A percentile compares a stretch with the other conserved stretches of the same genome.
Evolutionary conservation across 2,888 invertebrate genomes (phyloP).

Genomic region (Charanyca ferruginea): DNA sequence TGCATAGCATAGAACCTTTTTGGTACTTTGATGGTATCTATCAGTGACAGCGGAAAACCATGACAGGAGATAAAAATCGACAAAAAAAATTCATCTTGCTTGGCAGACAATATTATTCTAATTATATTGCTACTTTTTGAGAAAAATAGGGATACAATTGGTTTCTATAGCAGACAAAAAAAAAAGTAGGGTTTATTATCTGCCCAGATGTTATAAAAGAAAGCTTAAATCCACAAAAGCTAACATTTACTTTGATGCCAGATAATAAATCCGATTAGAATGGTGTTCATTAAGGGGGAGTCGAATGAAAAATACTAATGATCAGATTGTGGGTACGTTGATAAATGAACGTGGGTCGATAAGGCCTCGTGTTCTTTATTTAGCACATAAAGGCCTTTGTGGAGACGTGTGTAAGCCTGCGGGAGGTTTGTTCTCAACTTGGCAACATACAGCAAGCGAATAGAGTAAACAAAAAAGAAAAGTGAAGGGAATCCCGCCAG

Average conservation of each 20-base stretch:
- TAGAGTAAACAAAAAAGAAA: constrained; percentile 33
- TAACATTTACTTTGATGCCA: constrained; percentile 42
- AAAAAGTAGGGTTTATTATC: constrained; percentile 11
- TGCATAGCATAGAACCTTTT: too few species aligned
- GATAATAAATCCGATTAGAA: constrained; percentile 51
- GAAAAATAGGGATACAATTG: neutral
- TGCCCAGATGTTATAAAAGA: constrained; percentile 31
- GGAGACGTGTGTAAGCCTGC: constrained; percentile 34
- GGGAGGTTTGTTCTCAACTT: constrained; percentile 52
- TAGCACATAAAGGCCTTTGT: constrained; percentile 46
- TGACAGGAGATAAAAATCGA: neutral
- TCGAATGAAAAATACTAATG: constrained; percentile 59
- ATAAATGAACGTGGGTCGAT: constrained; percentile 51
- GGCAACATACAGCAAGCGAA: constrained; percentile 26
- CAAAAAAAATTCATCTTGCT: neutral
- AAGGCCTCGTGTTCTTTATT: constrained; percentile 43
- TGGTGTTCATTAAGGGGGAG: constrained; percentile 45
- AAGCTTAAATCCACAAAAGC: constrained; percentile 26
- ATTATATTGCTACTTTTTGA: neutral
- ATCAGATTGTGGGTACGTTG: constrained; percentile 48
- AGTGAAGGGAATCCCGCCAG: too few species aligned
- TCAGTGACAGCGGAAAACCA: neutral
- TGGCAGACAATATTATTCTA: neutral
- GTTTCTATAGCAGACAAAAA: constrained; percentile 16
- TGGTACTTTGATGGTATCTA: neutral